Conservation (phyloP, 2,888 invertebrate genomes). For the Eretmocerus hayati region DNA sequence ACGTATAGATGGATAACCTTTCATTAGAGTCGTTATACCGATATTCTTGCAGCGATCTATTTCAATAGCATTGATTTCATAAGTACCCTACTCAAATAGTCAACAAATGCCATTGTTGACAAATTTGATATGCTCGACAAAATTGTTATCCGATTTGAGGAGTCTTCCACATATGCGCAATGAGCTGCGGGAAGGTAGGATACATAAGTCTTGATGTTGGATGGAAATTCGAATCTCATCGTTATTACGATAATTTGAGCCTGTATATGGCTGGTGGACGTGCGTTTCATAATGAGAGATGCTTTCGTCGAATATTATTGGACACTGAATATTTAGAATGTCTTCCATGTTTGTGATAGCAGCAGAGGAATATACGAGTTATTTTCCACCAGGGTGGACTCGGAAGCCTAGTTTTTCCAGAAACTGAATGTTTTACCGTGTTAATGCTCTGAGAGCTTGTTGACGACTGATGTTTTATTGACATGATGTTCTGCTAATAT, state of each 20-base stretch:
- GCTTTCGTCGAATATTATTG: slow-evolving; percentile 5
- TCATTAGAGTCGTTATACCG: not conserved
- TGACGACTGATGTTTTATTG: not conserved
- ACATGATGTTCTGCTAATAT: not conserved
- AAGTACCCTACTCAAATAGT: not conserved
- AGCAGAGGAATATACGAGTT: not conserved
- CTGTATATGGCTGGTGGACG: slow-evolving; percentile 12
- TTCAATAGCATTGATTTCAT: not conserved
- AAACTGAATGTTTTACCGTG: not conserved
- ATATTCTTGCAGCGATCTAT: not conserved
- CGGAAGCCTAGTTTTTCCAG: not conserved
- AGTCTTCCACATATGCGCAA: not conserved
- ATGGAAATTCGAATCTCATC: slow-evolving; percentile 4
- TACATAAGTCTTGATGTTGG: not conserved
- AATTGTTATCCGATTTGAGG: not conserved
- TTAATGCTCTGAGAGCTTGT: not conserved
- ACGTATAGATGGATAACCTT: not conserved
- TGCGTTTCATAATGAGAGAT: slow-evolving; percentile 18
- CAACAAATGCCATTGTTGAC: not conserved
- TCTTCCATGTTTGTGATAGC: not conserved
- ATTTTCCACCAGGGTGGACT: not conserved
- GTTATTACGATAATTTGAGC: slow-evolving; percentile 12
- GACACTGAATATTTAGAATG: not conserved
- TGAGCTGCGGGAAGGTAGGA: slow-evolving; percentile 9
- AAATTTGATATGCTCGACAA: not conserved